Conservation (phyloP, 2,888 invertebrate genomes). For the Malthinus flaveolus region DNA sequence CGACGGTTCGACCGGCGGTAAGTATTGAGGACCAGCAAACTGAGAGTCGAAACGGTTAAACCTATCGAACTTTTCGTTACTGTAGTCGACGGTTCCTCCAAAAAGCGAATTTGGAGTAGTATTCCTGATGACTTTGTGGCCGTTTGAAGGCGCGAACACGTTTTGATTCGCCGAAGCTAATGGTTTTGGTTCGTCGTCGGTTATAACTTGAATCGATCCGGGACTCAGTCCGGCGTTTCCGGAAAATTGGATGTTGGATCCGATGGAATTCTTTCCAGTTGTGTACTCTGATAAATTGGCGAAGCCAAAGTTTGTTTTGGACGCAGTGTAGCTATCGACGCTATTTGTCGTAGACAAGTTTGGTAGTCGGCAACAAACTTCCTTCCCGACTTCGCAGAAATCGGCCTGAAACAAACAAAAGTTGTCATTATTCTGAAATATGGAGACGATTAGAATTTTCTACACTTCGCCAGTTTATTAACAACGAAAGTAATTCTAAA, state of each 20-base stretch:
- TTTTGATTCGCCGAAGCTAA: conserved; percentile 44
- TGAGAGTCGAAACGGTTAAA: conserved; percentile 46
- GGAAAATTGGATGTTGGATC: conserved; percentile 40
- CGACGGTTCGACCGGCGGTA: conserved; percentile 44
- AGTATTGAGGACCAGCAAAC: conserved; percentile 49
- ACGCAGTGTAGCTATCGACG: background rate
- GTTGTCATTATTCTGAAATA: background rate
- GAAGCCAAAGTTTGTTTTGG: conserved; percentile 1
- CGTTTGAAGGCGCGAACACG: conserved; percentile 32
- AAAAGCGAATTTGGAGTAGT: conserved; percentile 41
- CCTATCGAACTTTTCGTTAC: conserved; percentile 45
- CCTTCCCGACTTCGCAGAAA: conserved; percentile 50
- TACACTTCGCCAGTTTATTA: background rate
- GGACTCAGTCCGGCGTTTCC: conserved; percentile 41
- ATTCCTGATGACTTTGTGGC: conserved; percentile 46
- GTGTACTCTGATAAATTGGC: conserved; percentile 34
- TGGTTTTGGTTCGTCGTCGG: conserved; percentile 33
- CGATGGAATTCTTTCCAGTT: conserved; percentile 44
- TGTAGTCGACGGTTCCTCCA: conserved; percentile 47
- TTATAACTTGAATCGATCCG: conserved; percentile 43
- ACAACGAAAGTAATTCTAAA: conserved; percentile 16
- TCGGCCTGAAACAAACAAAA: conserved; percentile 46
- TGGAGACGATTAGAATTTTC: background rate
- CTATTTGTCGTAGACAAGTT: background rate
- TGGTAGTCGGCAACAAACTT: conserved; percentile 52